Base-by-base conservation (phyloP, 2,113 vertebrate species). In the Dryoscopus gambensis region DNA sequence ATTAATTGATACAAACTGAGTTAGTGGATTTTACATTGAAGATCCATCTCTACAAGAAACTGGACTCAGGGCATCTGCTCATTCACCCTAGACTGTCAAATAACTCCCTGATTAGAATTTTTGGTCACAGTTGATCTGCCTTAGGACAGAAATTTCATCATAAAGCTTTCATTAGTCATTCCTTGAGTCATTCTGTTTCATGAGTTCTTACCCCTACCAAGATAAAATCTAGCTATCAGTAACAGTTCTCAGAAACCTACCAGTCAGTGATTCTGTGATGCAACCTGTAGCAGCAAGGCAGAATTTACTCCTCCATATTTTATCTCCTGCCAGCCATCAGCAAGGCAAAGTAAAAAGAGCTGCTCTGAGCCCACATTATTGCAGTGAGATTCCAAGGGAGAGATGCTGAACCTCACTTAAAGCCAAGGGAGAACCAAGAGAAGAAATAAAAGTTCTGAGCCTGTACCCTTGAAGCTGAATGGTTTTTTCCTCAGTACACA, bases 321-420 rank as follows among this genome's bases (percentile, higher is more conserved):
- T 47, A 89, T 84, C 88, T 95, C 75, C 84, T 93, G 85, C 57
- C 87, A 91, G 77, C 53, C 84, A 95, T 84, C 91, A 84, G 68
- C 87, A 87, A 80, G 65, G 89, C 77, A 77, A 92, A 96, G 89
- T 59, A 83, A 73, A 93, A 87, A 23, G 69, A 95, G 94, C 90
- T 92, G 87, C 60, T 95, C 79, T 67, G 59, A 95, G 93, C 91
- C 69, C 87, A 91, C 70, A 89, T 68, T 59, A 68, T 55, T 83
- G 73, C 86, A 76, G 56, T 80, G 80, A 95, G 83, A 84, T 95
- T 80, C 63, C 69, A 92, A 80, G 53, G 30, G 86, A 92, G 81
- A 76, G 44, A 79, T 81, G 87, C 83, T 68, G 89, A 89, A 93
- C 53, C 53, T 90, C 63, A 69, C 75, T 80, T 73, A 93, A 88